Evolutionary conservation across 2,113 vertebrate genomes (phyloP).

Genomic region (Mustelus asterias): DNA sequence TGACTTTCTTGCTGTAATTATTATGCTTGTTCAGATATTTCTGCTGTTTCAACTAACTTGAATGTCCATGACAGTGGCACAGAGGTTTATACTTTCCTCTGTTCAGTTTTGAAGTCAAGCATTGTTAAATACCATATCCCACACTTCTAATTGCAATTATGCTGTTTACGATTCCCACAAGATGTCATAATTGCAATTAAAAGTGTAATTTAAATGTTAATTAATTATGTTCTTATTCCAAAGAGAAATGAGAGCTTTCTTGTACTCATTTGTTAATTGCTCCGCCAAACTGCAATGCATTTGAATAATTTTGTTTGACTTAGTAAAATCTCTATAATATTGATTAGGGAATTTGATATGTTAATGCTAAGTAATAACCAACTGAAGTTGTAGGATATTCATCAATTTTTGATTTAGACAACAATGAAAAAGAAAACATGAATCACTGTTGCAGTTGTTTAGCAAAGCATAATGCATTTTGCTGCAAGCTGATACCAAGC

Average conservation of each 20-base stretch:
- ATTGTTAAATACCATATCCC: constrained; percentile 66
- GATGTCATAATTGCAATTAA: constrained; percentile 97
- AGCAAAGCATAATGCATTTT: background rate
- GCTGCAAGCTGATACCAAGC: background rate
- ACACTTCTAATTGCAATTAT: constrained; percentile 96
- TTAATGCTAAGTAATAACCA: constrained; percentile 27
- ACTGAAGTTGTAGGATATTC: constrained; percentile 20
- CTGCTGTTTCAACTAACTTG: background rate
- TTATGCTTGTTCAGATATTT: background rate
- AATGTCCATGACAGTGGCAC: background rate
- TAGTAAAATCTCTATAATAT: constrained; percentile 36
- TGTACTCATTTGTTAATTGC: constrained; percentile 36
- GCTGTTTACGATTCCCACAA: constrained; percentile 81
- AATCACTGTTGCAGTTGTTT: background rate
- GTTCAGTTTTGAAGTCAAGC: constrained; percentile 40
- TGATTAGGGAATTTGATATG: constrained; percentile 37
- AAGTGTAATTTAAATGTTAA: constrained; percentile 97
- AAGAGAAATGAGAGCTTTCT: constrained; percentile 47
- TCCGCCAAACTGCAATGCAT: constrained; percentile 28
- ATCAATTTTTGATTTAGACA: constrained; percentile 13
- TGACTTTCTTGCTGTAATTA: background rate
- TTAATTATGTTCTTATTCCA: constrained; percentile 95
- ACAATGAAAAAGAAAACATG: background rate
- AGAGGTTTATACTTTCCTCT: background rate
- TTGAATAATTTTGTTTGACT: constrained; percentile 38